Conservation (phyloP, 2,888 invertebrate species). For the Leptinotarsa peninsularis region DNA sequence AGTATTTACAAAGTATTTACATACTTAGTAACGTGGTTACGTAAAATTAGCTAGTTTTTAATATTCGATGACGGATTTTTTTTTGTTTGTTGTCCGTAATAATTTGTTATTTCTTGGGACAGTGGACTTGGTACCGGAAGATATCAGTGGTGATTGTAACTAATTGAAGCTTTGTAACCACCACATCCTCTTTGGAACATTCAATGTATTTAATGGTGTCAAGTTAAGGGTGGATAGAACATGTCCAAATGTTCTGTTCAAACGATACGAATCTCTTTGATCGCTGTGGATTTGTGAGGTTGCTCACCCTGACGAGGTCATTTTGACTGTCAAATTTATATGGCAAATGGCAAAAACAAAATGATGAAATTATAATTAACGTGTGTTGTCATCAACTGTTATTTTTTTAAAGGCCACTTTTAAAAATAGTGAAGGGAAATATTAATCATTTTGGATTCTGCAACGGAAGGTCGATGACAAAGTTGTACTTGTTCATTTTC, state of each 20-base stretch:
- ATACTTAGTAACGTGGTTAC: too few species aligned
- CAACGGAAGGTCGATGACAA: slow-evolving; percentile 4
- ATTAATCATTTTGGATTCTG: background rate
- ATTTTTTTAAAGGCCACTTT: background rate
- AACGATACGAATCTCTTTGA: background rate
- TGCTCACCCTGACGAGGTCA: background rate
- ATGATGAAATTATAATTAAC: background rate
- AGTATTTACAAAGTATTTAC: too few species aligned
- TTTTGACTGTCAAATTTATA: slow-evolving; percentile 11
- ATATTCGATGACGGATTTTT: too few species aligned
- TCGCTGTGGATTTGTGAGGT: background rate
- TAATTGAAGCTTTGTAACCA: too few species aligned
- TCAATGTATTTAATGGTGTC: too few species aligned
- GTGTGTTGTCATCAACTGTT: background rate
- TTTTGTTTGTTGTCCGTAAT: too few species aligned
- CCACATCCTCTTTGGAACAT: too few species aligned
- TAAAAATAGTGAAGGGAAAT: slow-evolving; percentile 9
- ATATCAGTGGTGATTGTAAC: too few species aligned
- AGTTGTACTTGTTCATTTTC: background rate
- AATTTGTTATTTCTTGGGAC: too few species aligned
- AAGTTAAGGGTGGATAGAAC: too few species aligned
- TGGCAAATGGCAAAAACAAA: background rate
- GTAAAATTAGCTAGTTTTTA: too few species aligned
- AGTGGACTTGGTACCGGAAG: too few species aligned
- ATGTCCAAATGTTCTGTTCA: background rate